Conservation (phyloP, 2,113 vertebrate species). For the Neoarius graeffei region DNA sequence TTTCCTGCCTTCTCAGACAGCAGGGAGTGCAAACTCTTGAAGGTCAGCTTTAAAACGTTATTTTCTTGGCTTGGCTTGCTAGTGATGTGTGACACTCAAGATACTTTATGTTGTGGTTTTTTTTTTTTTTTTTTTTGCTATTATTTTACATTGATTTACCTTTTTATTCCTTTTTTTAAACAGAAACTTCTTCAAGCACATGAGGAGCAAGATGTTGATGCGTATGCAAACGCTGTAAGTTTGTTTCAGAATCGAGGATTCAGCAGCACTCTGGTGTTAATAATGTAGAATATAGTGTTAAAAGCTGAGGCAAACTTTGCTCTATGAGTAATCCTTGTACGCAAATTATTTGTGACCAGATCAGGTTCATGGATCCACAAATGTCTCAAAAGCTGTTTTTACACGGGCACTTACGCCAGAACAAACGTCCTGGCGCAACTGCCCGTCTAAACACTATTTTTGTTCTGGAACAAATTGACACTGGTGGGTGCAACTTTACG, state of each 20-base stretch:
- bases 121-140: background rate
- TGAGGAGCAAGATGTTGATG: conserved; percentile 79
- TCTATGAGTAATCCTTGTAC: too few relatives aligned
- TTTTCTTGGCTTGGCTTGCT: background rate
- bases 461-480: too few relatives aligned
- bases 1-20: conserved; percentile 80
- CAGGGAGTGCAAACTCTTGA: conserved; percentile 79
- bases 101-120: background rate
- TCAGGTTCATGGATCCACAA: background rate
- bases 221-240: conserved; percentile 77
- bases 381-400: too few relatives aligned
- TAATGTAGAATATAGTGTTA: background rate
- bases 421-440: too few relatives aligned
- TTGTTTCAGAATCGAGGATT: background rate
- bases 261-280: background rate
- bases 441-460: too few relatives aligned
- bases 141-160: too few relatives aligned
- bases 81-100: background rate
- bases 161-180: background rate
- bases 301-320: background rate
- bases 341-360: background rate
- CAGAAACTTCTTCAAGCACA: conserved; percentile 79
- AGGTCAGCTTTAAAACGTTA: conserved; percentile 60
- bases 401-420: too few relatives aligned
- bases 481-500: too few relatives aligned